Conservation (phyloP, 2,888 invertebrate species). For the Spodoptera exigua region DNA sequence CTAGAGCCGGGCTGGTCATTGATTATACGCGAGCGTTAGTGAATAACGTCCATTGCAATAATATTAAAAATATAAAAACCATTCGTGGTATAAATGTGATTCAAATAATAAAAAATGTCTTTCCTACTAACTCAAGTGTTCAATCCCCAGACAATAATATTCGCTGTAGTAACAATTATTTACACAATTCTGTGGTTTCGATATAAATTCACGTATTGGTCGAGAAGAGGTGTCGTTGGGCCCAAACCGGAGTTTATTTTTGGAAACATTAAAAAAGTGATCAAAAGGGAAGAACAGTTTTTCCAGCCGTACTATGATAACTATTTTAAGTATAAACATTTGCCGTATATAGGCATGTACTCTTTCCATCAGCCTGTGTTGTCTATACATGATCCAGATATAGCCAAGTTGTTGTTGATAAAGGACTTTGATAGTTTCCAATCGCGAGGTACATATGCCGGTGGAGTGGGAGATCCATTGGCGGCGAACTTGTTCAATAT, state of each 20-base stretch:
- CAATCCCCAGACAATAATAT: conserved; percentile 60
- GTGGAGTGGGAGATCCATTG: conserved; percentile 90
- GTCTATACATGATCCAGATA: conserved; percentile 89
- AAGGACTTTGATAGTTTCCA: conserved; percentile 91
- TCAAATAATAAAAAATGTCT: conserved; percentile 46
- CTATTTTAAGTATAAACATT: conserved; percentile 86
- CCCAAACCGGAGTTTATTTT: conserved; percentile 90
- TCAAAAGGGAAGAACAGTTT: conserved; percentile 88
- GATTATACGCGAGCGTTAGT: conserved; percentile 28
- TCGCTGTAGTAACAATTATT: conserved; percentile 59
- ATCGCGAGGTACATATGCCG: conserved; percentile 90
- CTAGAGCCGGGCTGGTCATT: conserved; percentile 26
- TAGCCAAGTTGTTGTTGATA: conserved; percentile 90
- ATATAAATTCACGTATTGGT: conserved; percentile 89
- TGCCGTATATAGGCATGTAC: conserved; percentile 90
- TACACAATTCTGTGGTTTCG: conserved; percentile 75
- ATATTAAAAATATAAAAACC: conserved; percentile 9
- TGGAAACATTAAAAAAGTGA: conserved; percentile 89
- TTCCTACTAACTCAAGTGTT: conserved; percentile 53
- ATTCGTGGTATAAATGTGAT: conserved; percentile 5
- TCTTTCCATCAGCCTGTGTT: conserved; percentile 90
- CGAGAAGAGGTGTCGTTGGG: conserved; percentile 86
- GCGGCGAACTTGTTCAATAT: conserved; percentile 90
- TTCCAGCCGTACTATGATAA: conserved; percentile 90
- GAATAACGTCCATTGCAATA: conserved; percentile 30